Conservation (phyloP, 2,797 vertebrate genomes). For the Lerista edwardsae region DNA sequence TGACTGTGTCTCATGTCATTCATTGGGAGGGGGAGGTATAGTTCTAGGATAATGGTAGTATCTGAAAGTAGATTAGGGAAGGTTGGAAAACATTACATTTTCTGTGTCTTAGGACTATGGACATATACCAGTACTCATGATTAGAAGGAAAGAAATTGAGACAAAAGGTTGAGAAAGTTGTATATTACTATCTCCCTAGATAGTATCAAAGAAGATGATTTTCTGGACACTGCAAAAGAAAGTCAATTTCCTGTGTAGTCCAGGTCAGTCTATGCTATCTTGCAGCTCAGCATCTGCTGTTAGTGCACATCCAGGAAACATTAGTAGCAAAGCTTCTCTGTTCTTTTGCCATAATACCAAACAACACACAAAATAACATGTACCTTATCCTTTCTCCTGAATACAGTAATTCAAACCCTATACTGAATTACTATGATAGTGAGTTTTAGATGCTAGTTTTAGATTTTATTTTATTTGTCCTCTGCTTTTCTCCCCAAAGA, state of each 20-base stretch:
- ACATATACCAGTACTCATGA: neutral
- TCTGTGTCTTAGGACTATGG: neutral
- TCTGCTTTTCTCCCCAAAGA: too few species aligned
- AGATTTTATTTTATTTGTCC: too few species aligned
- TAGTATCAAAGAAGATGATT: neutral
- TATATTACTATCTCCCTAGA: neutral
- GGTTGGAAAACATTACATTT: neutral
- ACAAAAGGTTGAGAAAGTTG: neutral
- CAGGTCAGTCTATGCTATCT: neutral
- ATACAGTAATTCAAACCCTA: neutral
- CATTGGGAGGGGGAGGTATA: too few species aligned
- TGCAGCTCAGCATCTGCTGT: neutral
- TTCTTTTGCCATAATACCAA: neutral
- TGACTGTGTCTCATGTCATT: too few species aligned
- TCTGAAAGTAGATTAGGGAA: too few species aligned
- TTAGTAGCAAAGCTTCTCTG: neutral
- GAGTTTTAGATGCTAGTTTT: neutral
- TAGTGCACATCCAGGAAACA: neutral
- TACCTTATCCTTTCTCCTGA: neutral
- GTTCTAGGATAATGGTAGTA: too few species aligned
- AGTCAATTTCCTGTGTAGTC: neutral
- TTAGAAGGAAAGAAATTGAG: neutral
- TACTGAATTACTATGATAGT: conserved; percentile 5
- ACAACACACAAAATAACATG: neutral
- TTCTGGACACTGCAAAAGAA: neutral